phyloP scores from a whole-genome alignment of 2,113 vertebrate genomes.

The Halcyon senegalensis region DNA sequence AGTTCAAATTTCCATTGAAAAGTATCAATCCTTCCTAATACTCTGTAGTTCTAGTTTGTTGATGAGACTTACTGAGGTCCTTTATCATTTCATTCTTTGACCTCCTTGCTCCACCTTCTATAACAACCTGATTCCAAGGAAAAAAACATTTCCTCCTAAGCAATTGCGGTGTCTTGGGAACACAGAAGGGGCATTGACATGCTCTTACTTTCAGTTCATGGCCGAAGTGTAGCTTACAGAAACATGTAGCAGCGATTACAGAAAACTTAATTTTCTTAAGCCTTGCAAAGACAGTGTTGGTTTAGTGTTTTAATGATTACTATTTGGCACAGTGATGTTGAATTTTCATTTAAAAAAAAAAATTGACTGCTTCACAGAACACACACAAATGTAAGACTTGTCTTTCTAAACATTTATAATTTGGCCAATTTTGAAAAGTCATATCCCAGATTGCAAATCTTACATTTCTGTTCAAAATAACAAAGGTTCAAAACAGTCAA shows the following conservation, averaged over 20 bases:
- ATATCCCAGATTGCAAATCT: conserved; percentile 21
- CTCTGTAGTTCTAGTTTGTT: neutral
- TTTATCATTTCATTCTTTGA: neutral
- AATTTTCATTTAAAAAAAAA: neutral
- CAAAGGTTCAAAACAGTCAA: neutral
- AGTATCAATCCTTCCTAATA: neutral
- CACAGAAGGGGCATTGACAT: accelerated
- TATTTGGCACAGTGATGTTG: neutral
- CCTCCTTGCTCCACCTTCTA: neutral
- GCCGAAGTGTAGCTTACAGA: neutral
- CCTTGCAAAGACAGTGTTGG: neutral
- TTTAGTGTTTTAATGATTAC: neutral
- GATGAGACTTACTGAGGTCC: neutral
- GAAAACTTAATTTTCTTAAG: neutral
- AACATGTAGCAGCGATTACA: neutral
- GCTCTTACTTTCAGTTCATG: neutral
- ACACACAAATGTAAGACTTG: neutral
- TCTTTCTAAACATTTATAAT: conserved; percentile 10
- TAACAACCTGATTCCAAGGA: neutral
- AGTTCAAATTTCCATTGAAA: neutral
- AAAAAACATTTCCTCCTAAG: neutral
- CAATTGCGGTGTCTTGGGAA: neutral
- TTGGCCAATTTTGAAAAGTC: neutral
- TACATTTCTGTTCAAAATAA: conserved; percentile 13
- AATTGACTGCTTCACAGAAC: conserved; percentile 6